Percentiles rank a stretch among this genome's conserved stretches.
phyloP scores from a whole-genome alignment of 2,113 vertebrate genomes.

The Indicator indicator region DNA sequence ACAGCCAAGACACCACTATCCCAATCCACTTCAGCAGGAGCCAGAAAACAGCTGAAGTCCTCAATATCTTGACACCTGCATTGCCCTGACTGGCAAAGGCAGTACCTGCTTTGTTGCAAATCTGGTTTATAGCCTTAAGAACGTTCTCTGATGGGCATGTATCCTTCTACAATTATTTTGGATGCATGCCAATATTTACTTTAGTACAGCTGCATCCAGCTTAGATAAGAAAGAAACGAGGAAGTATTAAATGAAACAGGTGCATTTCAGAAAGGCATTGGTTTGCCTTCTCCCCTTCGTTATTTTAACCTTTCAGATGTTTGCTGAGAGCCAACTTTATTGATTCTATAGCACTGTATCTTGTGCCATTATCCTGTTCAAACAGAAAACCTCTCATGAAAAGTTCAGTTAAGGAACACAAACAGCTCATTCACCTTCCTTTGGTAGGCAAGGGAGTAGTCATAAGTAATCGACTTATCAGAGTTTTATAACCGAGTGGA shows the following conservation, averaged over 20 bases:
- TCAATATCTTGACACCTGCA: background rate
- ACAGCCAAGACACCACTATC: background rate
- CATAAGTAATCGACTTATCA: background rate
- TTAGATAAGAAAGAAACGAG: background rate
- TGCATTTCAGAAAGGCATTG: background rate
- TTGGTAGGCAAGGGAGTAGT: background rate
- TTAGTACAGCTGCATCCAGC: background rate
- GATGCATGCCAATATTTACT: background rate
- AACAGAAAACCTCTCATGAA: background rate
- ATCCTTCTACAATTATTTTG: background rate
- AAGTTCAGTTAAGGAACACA: background rate
- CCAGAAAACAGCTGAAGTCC: background rate
- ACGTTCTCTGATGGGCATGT: background rate
- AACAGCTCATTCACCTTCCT: background rate
- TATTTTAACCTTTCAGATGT: background rate
- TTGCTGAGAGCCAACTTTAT: background rate
- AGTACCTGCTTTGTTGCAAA: background rate
- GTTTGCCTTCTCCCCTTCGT: background rate
- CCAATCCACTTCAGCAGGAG: background rate
- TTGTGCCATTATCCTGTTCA: rapidly evolving
- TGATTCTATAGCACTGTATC: background rate
- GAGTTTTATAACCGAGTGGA: background rate
- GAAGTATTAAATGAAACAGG: background rate
- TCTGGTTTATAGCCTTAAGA: background rate
- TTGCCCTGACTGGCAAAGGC: background rate